phyloP scores from a whole-genome alignment of 2,113 vertebrate species.

The Pterophyllum scalare region DNA sequence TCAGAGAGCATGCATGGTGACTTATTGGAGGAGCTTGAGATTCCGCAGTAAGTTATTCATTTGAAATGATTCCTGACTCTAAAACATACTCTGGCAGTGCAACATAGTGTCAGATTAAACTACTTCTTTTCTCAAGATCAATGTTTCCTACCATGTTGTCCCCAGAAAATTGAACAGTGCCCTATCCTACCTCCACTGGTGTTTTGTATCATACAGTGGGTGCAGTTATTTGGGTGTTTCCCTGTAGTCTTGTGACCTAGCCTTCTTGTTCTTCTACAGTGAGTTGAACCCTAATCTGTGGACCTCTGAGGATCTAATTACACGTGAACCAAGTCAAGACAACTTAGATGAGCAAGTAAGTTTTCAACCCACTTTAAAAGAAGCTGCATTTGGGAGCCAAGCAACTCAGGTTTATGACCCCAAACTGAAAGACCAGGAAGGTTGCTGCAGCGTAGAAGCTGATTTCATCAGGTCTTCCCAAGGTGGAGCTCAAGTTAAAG shows the following conservation, averaged over 20 bases:
- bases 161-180: neutral
- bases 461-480: constrained; percentile 27
- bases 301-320: constrained; percentile 68
- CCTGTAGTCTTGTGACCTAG: neutral
- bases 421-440: constrained; percentile 50
- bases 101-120: neutral
- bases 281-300: constrained; percentile 73
- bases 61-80: constrained; percentile 5
- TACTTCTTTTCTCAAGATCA: neutral
- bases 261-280: constrained; percentile 56
- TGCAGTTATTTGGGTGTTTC: neutral
- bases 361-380: constrained; percentile 44
- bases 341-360: constrained; percentile 78
- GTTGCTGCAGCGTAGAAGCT: constrained; percentile 38
- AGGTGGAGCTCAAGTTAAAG: constrained; percentile 35
- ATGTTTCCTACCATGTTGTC: neutral
- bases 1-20: constrained; percentile 86
- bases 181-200: neutral
- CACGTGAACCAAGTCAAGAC: constrained; percentile 62
- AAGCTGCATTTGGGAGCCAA: constrained; percentile 46
- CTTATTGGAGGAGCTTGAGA: constrained; percentile 87
- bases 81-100: neutral
- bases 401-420: constrained; percentile 39
- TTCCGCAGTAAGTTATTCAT: constrained; percentile 73
- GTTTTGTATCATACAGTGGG: neutral